Evolutionary conservation across 2,797 vertebrate species (phyloP).

Genomic region (Valencia hispanica): DNA sequence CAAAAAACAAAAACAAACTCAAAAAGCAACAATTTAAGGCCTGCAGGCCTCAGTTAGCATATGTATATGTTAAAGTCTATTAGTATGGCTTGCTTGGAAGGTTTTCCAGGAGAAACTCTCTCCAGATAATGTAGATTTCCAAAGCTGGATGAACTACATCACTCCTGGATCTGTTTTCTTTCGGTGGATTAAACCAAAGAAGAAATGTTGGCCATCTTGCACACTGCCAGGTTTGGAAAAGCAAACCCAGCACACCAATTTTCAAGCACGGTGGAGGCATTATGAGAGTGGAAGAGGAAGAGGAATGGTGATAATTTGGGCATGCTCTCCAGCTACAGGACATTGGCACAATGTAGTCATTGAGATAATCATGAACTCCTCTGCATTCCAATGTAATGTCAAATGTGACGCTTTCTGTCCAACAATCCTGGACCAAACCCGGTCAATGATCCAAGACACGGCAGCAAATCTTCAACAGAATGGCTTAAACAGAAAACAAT

Average conservation of each 20-base stretch:
- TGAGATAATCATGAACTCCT: slow-evolving; percentile 6
- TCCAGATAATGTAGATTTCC: neutral
- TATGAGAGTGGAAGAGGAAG: too few relatives aligned
- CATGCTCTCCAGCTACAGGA: neutral
- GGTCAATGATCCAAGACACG: neutral
- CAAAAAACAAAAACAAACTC: neutral
- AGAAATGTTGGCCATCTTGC: neutral
- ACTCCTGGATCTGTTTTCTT: neutral
- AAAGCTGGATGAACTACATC: neutral
- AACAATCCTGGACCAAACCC: neutral
- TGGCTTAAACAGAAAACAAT: neutral
- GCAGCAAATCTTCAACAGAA: slow-evolving; percentile 7
- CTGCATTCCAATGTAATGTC: neutral
- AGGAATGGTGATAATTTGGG: neutral
- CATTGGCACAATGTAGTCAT: neutral
- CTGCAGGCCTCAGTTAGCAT: neutral
- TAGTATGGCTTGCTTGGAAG: neutral
- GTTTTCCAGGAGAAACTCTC: neutral
- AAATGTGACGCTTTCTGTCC: neutral
- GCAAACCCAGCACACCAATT: neutral
- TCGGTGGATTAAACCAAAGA: neutral
- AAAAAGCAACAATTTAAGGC: neutral
- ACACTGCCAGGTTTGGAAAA: neutral
- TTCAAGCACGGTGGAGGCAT: neutral
- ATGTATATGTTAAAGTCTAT: neutral